A percentile compares a stretch with the other conserved stretches of the same genome.
These are phyloP conservation scores for Drosophila insularis DNA, from an alignment of 1,140 invertebrate species.

Conservation along the genomic window DNA sequence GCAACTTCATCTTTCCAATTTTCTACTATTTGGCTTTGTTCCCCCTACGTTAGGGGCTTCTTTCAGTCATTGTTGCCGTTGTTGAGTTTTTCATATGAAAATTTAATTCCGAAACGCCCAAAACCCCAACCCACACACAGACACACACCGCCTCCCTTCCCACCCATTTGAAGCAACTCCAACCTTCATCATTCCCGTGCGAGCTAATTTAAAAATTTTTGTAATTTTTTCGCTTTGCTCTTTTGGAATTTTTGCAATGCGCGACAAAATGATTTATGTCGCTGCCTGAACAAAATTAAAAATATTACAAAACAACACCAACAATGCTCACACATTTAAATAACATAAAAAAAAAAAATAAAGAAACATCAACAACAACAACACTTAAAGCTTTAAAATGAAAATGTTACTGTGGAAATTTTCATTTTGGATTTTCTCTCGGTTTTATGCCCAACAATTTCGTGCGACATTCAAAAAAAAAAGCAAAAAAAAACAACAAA, in stretches of 20 bases:
- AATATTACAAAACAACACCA: constrained; percentile 72
- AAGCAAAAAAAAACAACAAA: constrained; percentile 27
- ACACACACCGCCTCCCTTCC: constrained; percentile 20
- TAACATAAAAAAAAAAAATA: constrained; percentile 64
- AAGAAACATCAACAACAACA: constrained; percentile 10
- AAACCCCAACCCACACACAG: constrained; percentile 6
- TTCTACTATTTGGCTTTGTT: constrained; percentile 80
- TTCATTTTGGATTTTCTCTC: constrained; percentile 61
- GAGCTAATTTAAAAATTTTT: constrained; percentile 81
- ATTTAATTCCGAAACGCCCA: constrained; percentile 64
- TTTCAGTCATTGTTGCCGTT: constrained; percentile 11
- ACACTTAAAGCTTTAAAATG: constrained; percentile 70
- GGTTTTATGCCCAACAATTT: constrained; percentile 71
- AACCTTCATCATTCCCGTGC: constrained; percentile 43
- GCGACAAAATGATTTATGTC: constrained; percentile 81
- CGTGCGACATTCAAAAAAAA: constrained; percentile 32
- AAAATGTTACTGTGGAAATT: constrained; percentile 71
- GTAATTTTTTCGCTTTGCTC: constrained; percentile 79
- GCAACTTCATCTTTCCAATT: constrained; percentile 80
- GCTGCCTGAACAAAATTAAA: constrained; percentile 79
- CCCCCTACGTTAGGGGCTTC: constrained; percentile 5
- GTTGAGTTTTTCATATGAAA: constrained; percentile 77
- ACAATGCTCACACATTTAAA: constrained; percentile 69
- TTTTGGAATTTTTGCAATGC: constrained; percentile 81
- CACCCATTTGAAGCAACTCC: not conserved